Conservation (phyloP, 1,140 invertebrate species). For the Adoxophyes honmai region DNA sequence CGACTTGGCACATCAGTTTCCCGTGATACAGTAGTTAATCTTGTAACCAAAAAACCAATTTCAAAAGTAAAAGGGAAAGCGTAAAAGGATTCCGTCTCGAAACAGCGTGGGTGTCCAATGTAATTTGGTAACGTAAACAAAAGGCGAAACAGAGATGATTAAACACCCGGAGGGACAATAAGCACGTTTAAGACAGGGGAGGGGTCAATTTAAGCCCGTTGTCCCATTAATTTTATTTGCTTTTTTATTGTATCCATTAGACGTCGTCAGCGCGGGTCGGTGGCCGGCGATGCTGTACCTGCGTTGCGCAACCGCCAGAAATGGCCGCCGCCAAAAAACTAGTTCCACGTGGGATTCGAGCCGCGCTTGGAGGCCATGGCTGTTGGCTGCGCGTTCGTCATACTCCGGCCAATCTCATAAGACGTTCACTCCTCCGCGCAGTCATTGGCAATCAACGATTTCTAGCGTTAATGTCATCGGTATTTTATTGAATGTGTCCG, state of each 20-base stretch:
- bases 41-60: too few relatives aligned
- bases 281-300: slow-evolving; percentile 46
- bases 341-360: slow-evolving; percentile 50
- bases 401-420: slow-evolving; percentile 13
- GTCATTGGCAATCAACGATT: background rate
- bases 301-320: slow-evolving; percentile 61
- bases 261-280: slow-evolving; percentile 43
- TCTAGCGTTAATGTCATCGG: background rate
- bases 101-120: slow-evolving; percentile 4
- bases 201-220: slow-evolving; percentile 30
- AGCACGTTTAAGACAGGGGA: slow-evolving; percentile 16
- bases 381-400: slow-evolving; percentile 15
- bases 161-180: slow-evolving; percentile 6
- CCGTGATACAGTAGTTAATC: too few relatives aligned
- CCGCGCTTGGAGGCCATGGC: slow-evolving; percentile 23
- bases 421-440: background rate
- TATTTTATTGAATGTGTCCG: slow-evolving; percentile 5
- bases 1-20: slow-evolving; percentile 9
- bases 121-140: slow-evolving; percentile 7
- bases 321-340: slow-evolving; percentile 68
- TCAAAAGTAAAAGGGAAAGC: background rate
- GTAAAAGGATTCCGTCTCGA: background rate
- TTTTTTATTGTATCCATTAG: slow-evolving; percentile 54
- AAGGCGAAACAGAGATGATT: slow-evolving; percentile 8
- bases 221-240: slow-evolving; percentile 55